Evolutionary conservation across 1,140 invertebrate species (phyloP), one percentile per base, ranked within the genome.

Genomic region (Apis florea): DNA sequence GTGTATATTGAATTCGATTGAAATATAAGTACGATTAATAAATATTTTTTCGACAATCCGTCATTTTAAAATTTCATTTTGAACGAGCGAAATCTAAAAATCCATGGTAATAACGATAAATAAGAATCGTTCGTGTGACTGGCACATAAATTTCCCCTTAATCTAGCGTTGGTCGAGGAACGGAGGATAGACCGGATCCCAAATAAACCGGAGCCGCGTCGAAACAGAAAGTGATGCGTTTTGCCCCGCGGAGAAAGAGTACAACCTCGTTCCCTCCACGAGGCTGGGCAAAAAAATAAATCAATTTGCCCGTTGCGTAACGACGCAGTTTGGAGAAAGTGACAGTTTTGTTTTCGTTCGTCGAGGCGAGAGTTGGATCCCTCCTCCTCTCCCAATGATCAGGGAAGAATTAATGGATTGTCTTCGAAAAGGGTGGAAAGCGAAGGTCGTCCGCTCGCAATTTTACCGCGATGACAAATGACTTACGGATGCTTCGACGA

Each of bases 381-480:
- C 31, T 5, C 31, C 5, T 5, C 0, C 83, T 63, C 67, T 31
- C 10, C 40, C 53, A 59, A 83, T 76, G 83, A 88, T 87, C 83
- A 85, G 76, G 72, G 69, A 58, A 61, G 83, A 77, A 82, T 87
- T 88, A 87, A 88, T 88, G 85, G 75, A 79, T 87, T 87, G 86
- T 88, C 86, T 87, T 85, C 79, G 15, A 83, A 71, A n/a, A 76
- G 79, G 64, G 73, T 75, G 73, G 58, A 53, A 67, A 72, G 69
- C 77, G 82, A 74, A 84, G 85, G 83, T 75, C 77, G 61, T 49
- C 53, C 77, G 78, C 53, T 77, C 68, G 79, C 82, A 89, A 89
- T 88, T 88, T 88, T 68, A 84, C 68, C 83, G 81, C 76, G 83
- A 90, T 89, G 89, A 90, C 86, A 89, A 90, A 89, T 84, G 89